These are phyloP conservation scores for Bagarius yarrelli DNA, from an alignment of 2,113 vertebrate species.

Conservation along the genomic window DNA sequence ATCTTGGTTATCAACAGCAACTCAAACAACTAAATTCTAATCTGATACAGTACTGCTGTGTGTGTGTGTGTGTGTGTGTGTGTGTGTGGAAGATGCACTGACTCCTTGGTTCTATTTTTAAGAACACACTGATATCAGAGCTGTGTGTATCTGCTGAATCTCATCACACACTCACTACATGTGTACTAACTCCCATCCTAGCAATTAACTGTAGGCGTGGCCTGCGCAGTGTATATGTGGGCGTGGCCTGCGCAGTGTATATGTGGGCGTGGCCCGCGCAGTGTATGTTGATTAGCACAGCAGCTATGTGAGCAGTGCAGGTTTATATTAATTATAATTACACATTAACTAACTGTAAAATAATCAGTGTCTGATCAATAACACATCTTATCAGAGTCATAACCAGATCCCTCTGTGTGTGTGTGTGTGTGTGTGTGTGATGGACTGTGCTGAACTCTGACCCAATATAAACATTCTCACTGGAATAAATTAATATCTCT, in stretches of 20 bases:
- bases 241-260: not conserved
- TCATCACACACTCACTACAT: not conserved
- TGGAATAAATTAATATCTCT: not conserved
- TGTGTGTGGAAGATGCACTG: not conserved
- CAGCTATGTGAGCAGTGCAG: not conserved
- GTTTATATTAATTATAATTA: not conserved
- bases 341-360: no score
- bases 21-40: not conserved
- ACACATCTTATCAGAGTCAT: fast-evolving
- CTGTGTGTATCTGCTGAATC: not conserved
- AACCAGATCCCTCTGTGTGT: no score
- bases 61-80: constrained; percentile 6
- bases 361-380: no score
- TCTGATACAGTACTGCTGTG: not conserved
- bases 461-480: not conserved
- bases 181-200: not conserved
- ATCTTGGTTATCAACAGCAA: not conserved
- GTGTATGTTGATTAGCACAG: not conserved
- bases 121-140: not conserved
- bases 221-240: not conserved
- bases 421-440: no score
- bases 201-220: not conserved
- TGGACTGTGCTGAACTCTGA: not conserved
- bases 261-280: no score
- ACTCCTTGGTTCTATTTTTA: not conserved